Conservation (phyloP, 2,113 vertebrate species). For the Copsychus sechellarum region DNA sequence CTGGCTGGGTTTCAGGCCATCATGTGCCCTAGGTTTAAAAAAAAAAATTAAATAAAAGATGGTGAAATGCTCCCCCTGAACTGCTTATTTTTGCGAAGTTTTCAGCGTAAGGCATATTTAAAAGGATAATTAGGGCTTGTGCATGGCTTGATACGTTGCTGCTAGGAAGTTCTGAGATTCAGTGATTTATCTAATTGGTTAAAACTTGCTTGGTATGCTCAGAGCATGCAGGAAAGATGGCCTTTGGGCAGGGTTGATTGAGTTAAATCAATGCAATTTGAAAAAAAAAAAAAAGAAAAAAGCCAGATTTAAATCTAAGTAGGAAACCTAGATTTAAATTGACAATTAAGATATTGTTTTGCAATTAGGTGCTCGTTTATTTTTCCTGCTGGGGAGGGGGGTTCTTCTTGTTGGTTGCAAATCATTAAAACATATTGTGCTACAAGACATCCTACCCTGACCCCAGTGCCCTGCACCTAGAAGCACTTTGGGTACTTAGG, state of each 20-base stretch:
- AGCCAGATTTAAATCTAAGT: not conserved
- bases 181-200: constrained; percentile 24
- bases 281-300: not conserved
- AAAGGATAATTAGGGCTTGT: not conserved
- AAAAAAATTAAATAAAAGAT: not conserved
- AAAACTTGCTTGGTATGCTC: constrained; percentile 52
- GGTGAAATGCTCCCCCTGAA: not conserved
- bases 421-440: not conserved
- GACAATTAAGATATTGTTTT: constrained; percentile 33
- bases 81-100: not conserved
- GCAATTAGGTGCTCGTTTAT: not conserved
- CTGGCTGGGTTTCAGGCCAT: constrained; percentile 28
- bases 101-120: not conserved
- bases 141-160: not conserved
- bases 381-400: not conserved
- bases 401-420: not conserved
- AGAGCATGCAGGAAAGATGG: constrained; percentile 7
- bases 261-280: constrained; percentile 7
- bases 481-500: not conserved
- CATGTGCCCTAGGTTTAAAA: constrained; percentile 1
- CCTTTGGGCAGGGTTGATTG: constrained; percentile 32
- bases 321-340: constrained; percentile 23
- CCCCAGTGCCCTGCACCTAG: not conserved
- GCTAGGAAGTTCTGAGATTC: not conserved
- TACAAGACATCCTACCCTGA: not conserved